A percentile compares a stretch with the other conserved stretches of the same genome.
Evolutionary conservation across 2,888 invertebrate species (phyloP).

Genomic region (Drosophila nr. perissopoda): DNA sequence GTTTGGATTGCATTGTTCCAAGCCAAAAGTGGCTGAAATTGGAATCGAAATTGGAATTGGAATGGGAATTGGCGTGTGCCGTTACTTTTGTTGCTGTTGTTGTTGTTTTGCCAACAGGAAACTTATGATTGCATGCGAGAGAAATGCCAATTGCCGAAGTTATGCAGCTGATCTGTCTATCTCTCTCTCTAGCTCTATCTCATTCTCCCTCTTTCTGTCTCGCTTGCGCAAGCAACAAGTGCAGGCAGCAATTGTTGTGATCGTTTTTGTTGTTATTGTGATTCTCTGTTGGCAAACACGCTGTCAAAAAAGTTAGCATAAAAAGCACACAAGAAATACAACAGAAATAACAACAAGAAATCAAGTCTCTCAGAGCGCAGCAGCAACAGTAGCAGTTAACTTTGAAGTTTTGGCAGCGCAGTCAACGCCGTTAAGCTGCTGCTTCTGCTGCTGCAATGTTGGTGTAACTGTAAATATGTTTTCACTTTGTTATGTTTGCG

Average conservation of each 20-base stretch:
- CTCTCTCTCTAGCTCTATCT: conserved; percentile 6
- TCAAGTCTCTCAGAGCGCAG: conserved; percentile 60
- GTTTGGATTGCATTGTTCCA: conserved; percentile 50
- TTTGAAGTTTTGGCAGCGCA: conserved; percentile 44
- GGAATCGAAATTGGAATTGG: conserved; percentile 33
- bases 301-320: conserved; percentile 58
- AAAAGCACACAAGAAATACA: conserved; percentile 36
- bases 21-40: conserved; percentile 28
- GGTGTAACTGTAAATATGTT: conserved; percentile 78
- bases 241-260: conserved; percentile 49
- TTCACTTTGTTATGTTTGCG: conserved; percentile 79
- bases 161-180: conserved; percentile 35
- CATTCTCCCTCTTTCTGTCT: conserved; percentile 6
- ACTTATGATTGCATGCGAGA: conserved; percentile 68
- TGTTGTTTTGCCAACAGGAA: conserved; percentile 65
- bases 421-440: conserved; percentile 3
- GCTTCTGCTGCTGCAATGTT: conserved; percentile 26
- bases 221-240: conserved; percentile 44
- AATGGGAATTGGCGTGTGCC: conserved; percentile 63
- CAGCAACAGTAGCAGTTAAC: conserved; percentile 55
- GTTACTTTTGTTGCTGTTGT: conserved; percentile 48
- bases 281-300: conserved; percentile 53
- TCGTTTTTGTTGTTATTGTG: conserved; percentile 44
- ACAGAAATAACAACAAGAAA: conserved; percentile 23
- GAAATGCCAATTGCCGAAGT: conserved; percentile 75